phyloP scores from a whole-genome alignment of 92 coral and sea anemone species.

The Virgularia gustaviana region DNA sequence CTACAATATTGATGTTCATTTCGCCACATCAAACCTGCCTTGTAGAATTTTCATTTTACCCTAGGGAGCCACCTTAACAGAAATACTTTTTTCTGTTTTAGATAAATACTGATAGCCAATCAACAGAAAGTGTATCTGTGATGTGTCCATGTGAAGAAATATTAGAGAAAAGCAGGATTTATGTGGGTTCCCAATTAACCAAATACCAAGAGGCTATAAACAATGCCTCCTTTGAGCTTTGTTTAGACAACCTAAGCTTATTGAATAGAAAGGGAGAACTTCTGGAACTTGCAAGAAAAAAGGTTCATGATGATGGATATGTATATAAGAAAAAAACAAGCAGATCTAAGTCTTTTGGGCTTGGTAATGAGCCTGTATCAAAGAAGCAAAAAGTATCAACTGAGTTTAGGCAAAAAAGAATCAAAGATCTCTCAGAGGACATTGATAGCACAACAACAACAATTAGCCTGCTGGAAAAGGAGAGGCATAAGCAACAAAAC shows the following conservation, averaged over 20 bases:
- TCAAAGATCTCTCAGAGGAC: slow-evolving; percentile 43
- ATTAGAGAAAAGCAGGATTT: slow-evolving; percentile 44
- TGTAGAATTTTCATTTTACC: too few relatives aligned
- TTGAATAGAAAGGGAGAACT: slow-evolving; percentile 38
- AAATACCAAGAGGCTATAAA: slow-evolving; percentile 45
- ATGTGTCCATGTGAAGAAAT: slow-evolving; percentile 19
- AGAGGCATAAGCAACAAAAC: slow-evolving; percentile 31
- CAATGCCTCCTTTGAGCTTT: slow-evolving; percentile 46
- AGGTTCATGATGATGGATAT: slow-evolving; percentile 50
- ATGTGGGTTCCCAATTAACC: slow-evolving; percentile 16
- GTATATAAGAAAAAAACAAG: slow-evolving; percentile 37
- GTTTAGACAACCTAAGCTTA: slow-evolving; percentile 43
- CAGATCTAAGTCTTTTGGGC: slow-evolving; percentile 42
- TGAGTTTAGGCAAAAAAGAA: slow-evolving; percentile 38
- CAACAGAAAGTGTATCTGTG: slow-evolving; percentile 29
- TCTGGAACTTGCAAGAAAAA: slow-evolving; percentile 38
- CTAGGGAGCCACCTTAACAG: too few relatives aligned
- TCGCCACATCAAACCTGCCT: too few relatives aligned
- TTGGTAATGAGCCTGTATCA: background rate
- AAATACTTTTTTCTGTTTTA: slow-evolving; percentile 16
- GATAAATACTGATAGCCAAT: slow-evolving; percentile 20
- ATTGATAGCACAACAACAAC: slow-evolving; percentile 27
- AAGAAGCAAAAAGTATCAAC: slow-evolving; percentile 9
- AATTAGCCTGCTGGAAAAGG: slow-evolving; percentile 32
- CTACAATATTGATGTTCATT: background rate